These are phyloP conservation scores for Pachyuromys duprasi DNA, from an alignment of 2,797 vertebrate genomes.

Conservation along the genomic window DNA sequence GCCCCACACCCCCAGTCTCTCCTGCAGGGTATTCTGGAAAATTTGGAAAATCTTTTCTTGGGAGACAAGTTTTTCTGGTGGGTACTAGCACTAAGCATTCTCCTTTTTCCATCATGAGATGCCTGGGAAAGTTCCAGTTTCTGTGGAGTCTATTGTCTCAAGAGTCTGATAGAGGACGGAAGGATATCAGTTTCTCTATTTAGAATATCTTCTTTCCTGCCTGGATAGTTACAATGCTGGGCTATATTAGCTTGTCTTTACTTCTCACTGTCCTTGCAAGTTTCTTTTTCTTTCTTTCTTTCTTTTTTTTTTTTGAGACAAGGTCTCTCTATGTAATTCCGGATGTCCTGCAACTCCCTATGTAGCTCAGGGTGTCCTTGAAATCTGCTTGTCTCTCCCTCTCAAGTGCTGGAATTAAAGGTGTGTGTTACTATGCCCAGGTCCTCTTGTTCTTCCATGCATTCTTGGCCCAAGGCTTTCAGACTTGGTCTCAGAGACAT, in stretches of 20 bases:
- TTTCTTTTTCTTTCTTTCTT: too few relatives aligned
- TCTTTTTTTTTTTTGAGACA: background rate
- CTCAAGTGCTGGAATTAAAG: background rate
- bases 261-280: background rate
- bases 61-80: background rate
- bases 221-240: background rate
- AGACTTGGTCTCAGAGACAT: background rate
- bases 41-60: background rate
- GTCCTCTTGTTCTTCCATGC: background rate
- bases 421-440: background rate
- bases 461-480: background rate
- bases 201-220: background rate
- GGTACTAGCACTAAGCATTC: background rate
- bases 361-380: background rate
- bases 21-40: background rate
- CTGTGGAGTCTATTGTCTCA: background rate
- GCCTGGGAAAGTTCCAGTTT: background rate
- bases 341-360: background rate
- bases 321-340: background rate
- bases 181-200: background rate
- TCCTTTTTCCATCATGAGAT: background rate
- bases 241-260: background rate
- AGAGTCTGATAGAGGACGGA: background rate
- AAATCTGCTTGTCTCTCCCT: background rate
- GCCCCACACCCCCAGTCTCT: background rate